Evolutionary conservation across 2,113 vertebrate genomes (phyloP), one percentile per base, ranked within the genome.

Genomic region (Chaenogobius annularis): DNA sequence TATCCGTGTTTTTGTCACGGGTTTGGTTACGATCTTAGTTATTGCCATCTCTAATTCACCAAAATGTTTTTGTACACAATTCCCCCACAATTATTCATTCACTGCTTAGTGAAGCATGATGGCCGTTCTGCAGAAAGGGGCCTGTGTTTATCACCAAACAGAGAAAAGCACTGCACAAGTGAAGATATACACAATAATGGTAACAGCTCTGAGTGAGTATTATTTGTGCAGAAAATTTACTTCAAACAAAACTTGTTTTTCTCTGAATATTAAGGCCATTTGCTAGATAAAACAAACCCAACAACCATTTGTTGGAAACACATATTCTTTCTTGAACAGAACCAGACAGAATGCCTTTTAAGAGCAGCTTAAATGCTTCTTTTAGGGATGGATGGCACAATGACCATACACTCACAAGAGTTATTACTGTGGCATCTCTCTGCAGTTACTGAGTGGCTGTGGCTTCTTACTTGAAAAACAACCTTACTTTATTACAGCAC

Each of bases 261-360:
- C 19, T 50, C 46, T 47, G 13, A 74, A 62, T 74, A 85, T 81
- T 82, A 83, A 73, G 80, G 80, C 83, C 74, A 71, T 80, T 50
- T 50, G 65, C 66, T 61, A 54, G 74, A 76, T 80, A 83, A 44
- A 7, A 77, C 52, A 47, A 62, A n/a, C n/a, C n/a, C 63, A 48
- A 83, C 58, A 74, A 71, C 73, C 23, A 69, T 58, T 69, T 77
- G 59, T 71, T 70, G 40, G 7, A 5, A 40, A 40, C 37, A 40
- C 37, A 40, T 31, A 31, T 31, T 31, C 26, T 55, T 23, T 55
- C 20, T 22, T 55, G 10, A 73, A 19, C 52, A 63, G 56, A 58
- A 66, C 11, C 17, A 43, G 35, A 64, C 59, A 68, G 47, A 69
- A 48, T 6, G 46, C n/a, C 43, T 70, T 62, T 77, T 66, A 73